Evolutionary conservation across 2,797 vertebrate species (phyloP), one percentile per base, ranked within the genome.

Genomic region (Craterocephalus amniculus): DNA sequence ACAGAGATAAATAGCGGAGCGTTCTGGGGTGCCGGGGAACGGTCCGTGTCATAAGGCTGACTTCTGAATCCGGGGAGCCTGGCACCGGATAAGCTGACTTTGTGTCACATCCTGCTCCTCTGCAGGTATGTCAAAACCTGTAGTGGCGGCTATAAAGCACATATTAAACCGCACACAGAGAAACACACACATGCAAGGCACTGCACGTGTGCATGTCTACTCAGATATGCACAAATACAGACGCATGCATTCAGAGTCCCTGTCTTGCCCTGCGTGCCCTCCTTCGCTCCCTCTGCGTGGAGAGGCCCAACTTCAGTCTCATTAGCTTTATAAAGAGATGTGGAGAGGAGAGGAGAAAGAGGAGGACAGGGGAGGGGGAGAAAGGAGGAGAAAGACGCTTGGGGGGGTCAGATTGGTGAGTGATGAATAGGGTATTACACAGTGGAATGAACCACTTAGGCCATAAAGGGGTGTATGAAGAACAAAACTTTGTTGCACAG

Each of bases 361-460:
- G 83, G 87, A 86, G 83, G 74, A 59, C 63, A 74, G 56, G 65
- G 77, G 83, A 86, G 78, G 85, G 77, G 73, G 70, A 80, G 82
- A 67, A 45, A 57, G 78, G 73, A 80, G 79, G 83, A 83, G 82
- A 90, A 80, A 81, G 88, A 87, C 83, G 74, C 85, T 90, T 90
- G 29, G 80, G 91, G 91, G 93, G 92, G 85, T 92, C 89, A 92
- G 87, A 85, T 81, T 84, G 81, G 91, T 87, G 89, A 89, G 88
- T 87, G 92, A 93, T 95, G 93, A 95, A 95, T 95, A 92, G 93
- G 86, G 88, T 79, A 91, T 89, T 89, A 88, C 93, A 92, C 90
- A 89, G 83, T n/a, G 92, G 94, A 90, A 88, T 84, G 84, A 91
- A 94, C 94, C 94, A 95, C 86, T 89, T 66, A 63, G 74, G 70